Evolutionary conservation across 2,797 vertebrate genomes (phyloP).

Genomic region (Diplodus puntazzo): DNA sequence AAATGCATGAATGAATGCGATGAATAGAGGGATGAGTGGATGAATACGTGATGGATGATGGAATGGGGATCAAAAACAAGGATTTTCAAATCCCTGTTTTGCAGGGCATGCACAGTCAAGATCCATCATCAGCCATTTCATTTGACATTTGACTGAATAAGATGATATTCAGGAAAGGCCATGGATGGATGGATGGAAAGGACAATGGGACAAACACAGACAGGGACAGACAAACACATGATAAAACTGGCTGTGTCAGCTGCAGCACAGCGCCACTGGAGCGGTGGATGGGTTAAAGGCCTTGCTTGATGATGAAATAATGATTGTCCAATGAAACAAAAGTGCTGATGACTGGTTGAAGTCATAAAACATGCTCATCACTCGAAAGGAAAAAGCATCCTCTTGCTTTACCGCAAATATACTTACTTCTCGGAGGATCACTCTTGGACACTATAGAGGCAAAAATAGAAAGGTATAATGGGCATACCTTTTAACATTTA

Average conservation of each 20-base stretch:
- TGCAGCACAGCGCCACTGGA: slow-evolving; percentile 55
- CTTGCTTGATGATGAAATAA: slow-evolving; percentile 71
- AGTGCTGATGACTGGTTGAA: slow-evolving; percentile 59
- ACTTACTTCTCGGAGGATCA: slow-evolving; percentile 78
- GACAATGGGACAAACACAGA: slow-evolving; percentile 52
- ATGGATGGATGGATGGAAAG: slow-evolving; percentile 33
- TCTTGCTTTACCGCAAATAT: slow-evolving; percentile 67
- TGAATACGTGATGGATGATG: slow-evolving; percentile 58
- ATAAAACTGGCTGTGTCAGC: slow-evolving; percentile 47
- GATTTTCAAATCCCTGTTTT: slow-evolving; percentile 61
- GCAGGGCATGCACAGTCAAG: slow-evolving; percentile 73
- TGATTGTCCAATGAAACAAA: slow-evolving; percentile 62
- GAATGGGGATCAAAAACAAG: slow-evolving; percentile 54
- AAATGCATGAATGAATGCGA: slow-evolving; percentile 59
- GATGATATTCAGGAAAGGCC: slow-evolving; percentile 59
- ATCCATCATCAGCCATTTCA: slow-evolving; percentile 60
- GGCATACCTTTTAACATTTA: slow-evolving; percentile 61
- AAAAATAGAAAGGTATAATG: slow-evolving; percentile 79
- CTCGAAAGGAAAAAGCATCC: slow-evolving; percentile 56
- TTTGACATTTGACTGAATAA: slow-evolving; percentile 31
- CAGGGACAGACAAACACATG: slow-evolving; percentile 59
- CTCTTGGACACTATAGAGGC: slow-evolving; percentile 77
- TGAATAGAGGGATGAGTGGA: slow-evolving; percentile 44
- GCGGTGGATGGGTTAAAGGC: slow-evolving; percentile 64
- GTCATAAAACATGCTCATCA: slow-evolving; percentile 73